These are phyloP conservation scores for Hippocampus kuda DNA, from an alignment of 2,797 vertebrate genomes.

Conservation along the genomic window DNA sequence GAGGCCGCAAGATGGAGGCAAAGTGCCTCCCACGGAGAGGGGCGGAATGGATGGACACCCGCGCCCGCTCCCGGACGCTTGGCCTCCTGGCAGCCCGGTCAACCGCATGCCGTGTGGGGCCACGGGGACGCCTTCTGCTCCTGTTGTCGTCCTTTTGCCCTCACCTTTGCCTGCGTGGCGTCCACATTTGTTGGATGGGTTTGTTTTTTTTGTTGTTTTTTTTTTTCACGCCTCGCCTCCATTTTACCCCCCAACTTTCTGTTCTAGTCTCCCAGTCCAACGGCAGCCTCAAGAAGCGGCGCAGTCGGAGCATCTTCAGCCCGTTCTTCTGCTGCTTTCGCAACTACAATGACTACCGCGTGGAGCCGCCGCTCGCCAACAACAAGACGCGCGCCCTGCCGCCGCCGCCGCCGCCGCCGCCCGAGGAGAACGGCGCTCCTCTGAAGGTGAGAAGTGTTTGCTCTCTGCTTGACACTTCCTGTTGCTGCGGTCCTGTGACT, in stretches of 20 bases:
- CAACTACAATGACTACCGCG: slow-evolving; percentile 91
- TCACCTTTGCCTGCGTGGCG: not conserved
- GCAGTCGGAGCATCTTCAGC: slow-evolving; percentile 90
- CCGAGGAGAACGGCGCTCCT: slow-evolving; percentile 88
- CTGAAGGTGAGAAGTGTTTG: slow-evolving; percentile 76
- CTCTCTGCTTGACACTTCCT: not conserved
- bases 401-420: slow-evolving; percentile 68
- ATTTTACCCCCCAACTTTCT: slow-evolving; percentile 2
- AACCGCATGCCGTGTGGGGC: not conserved
- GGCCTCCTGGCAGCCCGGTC: no score
- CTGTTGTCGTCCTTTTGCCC: not conserved
- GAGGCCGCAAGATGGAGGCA: no score
- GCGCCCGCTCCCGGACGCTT: no score
- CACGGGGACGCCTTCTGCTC: not conserved
- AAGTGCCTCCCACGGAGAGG: no score
- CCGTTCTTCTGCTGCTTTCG: slow-evolving; percentile 99
- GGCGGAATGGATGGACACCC: no score
- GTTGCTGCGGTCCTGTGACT: not conserved
- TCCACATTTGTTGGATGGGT: not conserved
- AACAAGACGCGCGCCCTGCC: slow-evolving; percentile 77
- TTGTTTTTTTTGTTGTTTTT: not conserved
- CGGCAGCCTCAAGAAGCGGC: slow-evolving; percentile 93
- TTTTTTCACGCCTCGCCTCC: not conserved
- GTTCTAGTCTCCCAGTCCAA: slow-evolving; percentile 85
- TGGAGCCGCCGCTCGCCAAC: slow-evolving; percentile 76